Base-by-base conservation (phyloP, 2,797 vertebrate genomes). In the Pseudopleuronectes americanus region DNA sequence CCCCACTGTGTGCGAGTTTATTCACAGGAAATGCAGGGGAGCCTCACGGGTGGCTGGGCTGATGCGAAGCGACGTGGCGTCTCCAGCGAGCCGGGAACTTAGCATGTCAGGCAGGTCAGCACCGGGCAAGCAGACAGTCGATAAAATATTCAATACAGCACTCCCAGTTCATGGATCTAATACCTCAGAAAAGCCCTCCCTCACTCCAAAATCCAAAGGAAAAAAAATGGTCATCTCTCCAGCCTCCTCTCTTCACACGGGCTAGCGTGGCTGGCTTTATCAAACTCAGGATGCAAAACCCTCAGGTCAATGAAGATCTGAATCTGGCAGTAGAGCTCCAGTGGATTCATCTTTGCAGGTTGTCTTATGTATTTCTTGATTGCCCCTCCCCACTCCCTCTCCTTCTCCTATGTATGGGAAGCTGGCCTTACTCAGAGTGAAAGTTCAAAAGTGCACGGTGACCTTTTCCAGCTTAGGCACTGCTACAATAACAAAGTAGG, bases 141-240 rank as follows among this genome's bases (percentile, higher is more conserved):
- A 95, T 96, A 95, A 97, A 97, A 97, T 96, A 96, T 95, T 97
- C 95, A 97, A 94, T 94, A 93, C 93, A 95, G 87, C 85, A 89
- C 93, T 95, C 91, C 93, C 92, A 95, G 94, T 95, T 93, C 92
- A 96, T 94, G 92, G 93, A 95, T 94, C 93, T 96, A 95, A 96
- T 96, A 94, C 82, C 84, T 87, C 71, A 78, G 83, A 80, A 94
- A 89, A 87, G 74, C 52, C 75, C 76, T 76, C 73, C 58, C 60
- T 69, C 58, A 68, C 52, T 71, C 73, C 45, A 85, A 85, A 90
- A 84, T 76, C 57, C 43, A 66, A 61, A 78, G 33, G 43, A 41
- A 72, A 21, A 57, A 79, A 86, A 81, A 71, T 65, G 28, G 68
- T 72, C 67, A 76, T 78, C 68, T 74, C 62, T 65, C 26, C 4